These are phyloP conservation scores for Rafetus swinhoei DNA, from an alignment of 2,113 vertebrate species.

Conservation along the genomic window DNA sequence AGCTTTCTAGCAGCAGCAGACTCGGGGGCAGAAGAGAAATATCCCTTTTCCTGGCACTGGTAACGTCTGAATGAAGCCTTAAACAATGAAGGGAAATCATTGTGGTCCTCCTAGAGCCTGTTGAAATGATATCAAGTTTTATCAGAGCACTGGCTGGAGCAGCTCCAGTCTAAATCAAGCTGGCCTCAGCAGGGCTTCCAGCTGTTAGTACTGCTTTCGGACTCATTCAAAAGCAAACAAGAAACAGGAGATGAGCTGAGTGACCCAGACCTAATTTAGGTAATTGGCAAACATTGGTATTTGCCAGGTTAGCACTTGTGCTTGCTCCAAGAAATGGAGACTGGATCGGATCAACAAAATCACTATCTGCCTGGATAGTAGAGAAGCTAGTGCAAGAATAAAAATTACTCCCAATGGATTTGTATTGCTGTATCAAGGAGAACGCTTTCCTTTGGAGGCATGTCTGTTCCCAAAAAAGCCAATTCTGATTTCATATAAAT, in stretches of 20 bases:
- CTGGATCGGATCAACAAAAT: constrained; percentile 7
- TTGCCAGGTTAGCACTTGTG: constrained; percentile 29
- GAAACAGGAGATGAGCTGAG: constrained; percentile 44
- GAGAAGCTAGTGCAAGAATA: not conserved
- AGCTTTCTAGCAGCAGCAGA: constrained; percentile 38
- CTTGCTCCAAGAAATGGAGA: constrained; percentile 63
- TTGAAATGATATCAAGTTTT: constrained; percentile 50
- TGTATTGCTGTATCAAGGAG: not conserved
- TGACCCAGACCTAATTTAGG: constrained; percentile 50
- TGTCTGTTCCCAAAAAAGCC: not conserved
- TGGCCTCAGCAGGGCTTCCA: constrained; percentile 57
- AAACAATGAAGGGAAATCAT: constrained; percentile 78
- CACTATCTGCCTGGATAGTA: constrained; percentile 30
- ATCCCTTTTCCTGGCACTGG: constrained; percentile 58
- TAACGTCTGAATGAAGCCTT: constrained; percentile 51
- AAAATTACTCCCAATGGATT: not conserved
- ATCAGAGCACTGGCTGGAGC: constrained; percentile 67
- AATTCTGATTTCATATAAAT: not conserved
- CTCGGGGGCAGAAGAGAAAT: constrained; percentile 51
- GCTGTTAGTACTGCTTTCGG: constrained; percentile 58
- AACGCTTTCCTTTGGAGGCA: not conserved
- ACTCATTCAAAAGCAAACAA: constrained; percentile 65
- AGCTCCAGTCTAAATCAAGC: constrained; percentile 68
- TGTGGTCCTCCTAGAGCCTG: constrained; percentile 63
- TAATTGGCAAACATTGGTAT: constrained; percentile 37